These are phyloP conservation scores for Triops cancriformis DNA, from an alignment of 1,140 invertebrate genomes.

Conservation along the genomic window DNA sequence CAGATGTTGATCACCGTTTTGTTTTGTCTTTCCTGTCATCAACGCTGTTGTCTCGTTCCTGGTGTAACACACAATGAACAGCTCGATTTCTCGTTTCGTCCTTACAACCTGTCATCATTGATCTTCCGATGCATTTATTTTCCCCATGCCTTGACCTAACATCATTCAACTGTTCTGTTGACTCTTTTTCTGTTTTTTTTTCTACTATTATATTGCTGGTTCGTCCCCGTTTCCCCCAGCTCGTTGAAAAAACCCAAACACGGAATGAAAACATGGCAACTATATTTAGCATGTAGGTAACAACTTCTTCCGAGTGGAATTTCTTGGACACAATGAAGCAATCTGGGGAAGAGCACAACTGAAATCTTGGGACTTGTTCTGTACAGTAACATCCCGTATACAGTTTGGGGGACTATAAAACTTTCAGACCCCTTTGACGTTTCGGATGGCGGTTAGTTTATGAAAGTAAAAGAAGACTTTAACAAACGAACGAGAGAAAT, in stretches of 20 bases:
- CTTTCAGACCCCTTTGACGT: background rate
- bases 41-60: too few relatives aligned
- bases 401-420: background rate
- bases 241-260: background rate
- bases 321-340: constrained; percentile 5
- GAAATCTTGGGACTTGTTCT: background rate
- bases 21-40: background rate
- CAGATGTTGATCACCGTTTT: background rate
- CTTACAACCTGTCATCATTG: background rate
- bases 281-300: background rate
- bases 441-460: background rate
- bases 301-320: background rate
- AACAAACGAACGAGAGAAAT: background rate
- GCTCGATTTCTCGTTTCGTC: background rate
- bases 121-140: background rate
- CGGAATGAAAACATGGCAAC: background rate
- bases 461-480: background rate
- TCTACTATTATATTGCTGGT: background rate
- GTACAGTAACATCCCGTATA: background rate
- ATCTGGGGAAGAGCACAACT: background rate
- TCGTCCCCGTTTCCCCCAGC: background rate
- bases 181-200: too few relatives aligned
- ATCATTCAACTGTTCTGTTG: background rate
- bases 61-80: background rate
- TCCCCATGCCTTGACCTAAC: background rate